These are phyloP conservation scores for Formica aserva DNA, from an alignment of 2,888 invertebrate species.

Conservation along the genomic window DNA sequence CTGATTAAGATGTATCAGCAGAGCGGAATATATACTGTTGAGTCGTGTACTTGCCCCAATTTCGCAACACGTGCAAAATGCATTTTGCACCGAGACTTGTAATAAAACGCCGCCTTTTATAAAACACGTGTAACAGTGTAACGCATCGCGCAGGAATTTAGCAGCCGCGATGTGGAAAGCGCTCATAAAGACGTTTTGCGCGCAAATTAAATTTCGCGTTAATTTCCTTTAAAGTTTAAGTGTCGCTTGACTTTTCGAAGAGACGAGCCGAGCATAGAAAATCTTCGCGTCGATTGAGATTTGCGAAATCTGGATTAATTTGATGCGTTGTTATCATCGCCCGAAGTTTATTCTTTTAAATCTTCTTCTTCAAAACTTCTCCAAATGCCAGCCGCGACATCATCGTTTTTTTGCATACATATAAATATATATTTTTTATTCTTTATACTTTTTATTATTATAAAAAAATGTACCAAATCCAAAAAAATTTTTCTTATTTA, in stretches of 20 bases:
- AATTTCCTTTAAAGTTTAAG: not conserved
- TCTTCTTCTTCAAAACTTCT: not conserved
- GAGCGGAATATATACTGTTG: not conserved
- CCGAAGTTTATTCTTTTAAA: not conserved
- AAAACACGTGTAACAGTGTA: not conserved
- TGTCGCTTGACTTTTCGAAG: not conserved
- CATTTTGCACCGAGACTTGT: not conserved
- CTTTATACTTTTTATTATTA: not conserved
- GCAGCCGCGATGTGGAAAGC: not conserved
- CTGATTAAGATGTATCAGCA: slow-evolving; percentile 19
- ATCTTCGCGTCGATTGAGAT: not conserved
- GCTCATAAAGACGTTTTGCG: not conserved
- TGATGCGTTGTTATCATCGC: no score
- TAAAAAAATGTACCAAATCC: no score
- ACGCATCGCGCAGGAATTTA: not conserved
- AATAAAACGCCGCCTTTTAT: not conserved
- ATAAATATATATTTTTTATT: not conserved
- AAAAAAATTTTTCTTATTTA: no score
- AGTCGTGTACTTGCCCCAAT: not conserved
- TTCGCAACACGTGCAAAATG: not conserved
- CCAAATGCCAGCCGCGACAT: not conserved
- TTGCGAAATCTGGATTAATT: not conserved
- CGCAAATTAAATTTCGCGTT: not conserved
- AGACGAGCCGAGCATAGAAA: not conserved
- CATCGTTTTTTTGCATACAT: not conserved